Percentiles rank a stretch among this genome's conserved stretches.
Conservation (phyloP, 2,797 vertebrate genomes). For the Prionace glauca region DNA sequence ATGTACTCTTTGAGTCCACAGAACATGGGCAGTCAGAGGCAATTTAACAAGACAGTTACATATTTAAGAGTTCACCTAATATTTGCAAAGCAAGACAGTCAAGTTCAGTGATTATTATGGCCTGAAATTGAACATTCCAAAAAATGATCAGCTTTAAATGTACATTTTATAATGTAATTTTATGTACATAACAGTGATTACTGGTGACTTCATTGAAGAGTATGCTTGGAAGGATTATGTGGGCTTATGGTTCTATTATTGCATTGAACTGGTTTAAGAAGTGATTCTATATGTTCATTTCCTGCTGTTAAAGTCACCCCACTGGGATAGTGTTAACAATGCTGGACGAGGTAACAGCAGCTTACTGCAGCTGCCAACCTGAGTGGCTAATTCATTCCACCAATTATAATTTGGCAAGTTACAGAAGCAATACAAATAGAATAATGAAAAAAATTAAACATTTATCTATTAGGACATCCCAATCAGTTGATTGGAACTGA, state of each 20-base stretch:
- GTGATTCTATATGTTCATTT: not conserved
- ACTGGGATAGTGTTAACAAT: not conserved
- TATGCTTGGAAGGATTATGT: not conserved
- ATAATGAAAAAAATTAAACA: not conserved
- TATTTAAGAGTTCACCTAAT: conserved; percentile 1
- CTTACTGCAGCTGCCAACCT: not conserved
- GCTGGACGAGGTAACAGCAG: not conserved
- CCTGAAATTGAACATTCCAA: not conserved
- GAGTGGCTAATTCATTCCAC: not conserved
- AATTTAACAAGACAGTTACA: not conserved
- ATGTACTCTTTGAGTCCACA: not conserved
- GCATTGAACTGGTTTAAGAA: not conserved
- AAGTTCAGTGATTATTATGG: not conserved
- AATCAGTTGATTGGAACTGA: not conserved
- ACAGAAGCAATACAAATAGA: not conserved
- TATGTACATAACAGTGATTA: not conserved
- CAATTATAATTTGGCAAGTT: not conserved
- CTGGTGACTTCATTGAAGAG: not conserved
- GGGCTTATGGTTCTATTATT: not conserved
- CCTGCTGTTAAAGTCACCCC: not conserved
- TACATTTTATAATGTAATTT: not conserved
- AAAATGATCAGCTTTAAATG: not conserved
- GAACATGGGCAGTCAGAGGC: not conserved
- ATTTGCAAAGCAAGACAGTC: not conserved
- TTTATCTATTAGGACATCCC: too few relatives aligned